phyloP scores from a whole-genome alignment of 2,797 vertebrate species.

The Falco peregrinus region DNA sequence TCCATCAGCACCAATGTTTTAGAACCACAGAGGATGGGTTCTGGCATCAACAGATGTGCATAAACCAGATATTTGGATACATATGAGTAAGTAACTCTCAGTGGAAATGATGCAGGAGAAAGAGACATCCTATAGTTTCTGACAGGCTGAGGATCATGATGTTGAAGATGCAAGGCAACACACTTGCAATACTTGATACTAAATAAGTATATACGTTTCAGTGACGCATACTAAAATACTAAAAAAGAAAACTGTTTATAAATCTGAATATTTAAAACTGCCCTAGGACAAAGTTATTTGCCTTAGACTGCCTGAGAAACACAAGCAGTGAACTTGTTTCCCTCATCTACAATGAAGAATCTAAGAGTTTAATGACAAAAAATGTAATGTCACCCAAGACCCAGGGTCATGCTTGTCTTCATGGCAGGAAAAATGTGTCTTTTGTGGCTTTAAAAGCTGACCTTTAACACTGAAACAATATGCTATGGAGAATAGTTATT shows the following conservation, averaged over 20 bases:
- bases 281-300: not conserved
- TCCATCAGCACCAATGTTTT: not conserved
- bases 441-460: conserved; percentile 5
- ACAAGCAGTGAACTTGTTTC: not conserved
- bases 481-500: not conserved
- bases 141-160: not conserved
- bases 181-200: not conserved
- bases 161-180: not conserved
- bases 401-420: not conserved
- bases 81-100: rapidly evolving
- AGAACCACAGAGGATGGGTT: not conserved
- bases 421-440: not conserved
- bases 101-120: not conserved
- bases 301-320: not conserved
- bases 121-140: not conserved
- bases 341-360: not conserved
- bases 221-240: not conserved
- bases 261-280: not conserved
- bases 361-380: not conserved
- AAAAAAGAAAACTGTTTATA: not conserved
- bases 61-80: not conserved
- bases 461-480: not conserved
- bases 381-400: not conserved
- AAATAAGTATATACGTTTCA: not conserved
- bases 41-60: not conserved